Percentiles rank a stretch among this genome's conserved stretches.
Evolutionary conservation across 2,113 vertebrate species (phyloP).

Genomic region (Microcebus tavaratra): DNA sequence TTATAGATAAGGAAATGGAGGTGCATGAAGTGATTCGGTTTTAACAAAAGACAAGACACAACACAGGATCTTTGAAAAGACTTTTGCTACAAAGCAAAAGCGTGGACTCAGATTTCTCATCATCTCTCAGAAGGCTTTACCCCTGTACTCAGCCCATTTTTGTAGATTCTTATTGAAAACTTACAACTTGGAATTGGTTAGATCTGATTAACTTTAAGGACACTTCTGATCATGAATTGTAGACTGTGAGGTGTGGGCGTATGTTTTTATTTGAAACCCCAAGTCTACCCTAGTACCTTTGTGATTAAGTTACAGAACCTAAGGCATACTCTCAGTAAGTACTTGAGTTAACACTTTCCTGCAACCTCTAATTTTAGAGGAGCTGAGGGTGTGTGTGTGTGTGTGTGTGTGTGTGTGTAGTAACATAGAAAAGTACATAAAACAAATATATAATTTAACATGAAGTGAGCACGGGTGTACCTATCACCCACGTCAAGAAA

Average conservation of each 20-base stretch:
- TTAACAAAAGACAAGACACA: conserved; percentile 20
- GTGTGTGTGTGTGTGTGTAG: too few relatives aligned
- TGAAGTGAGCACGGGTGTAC: background rate
- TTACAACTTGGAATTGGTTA: background rate
- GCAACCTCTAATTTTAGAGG: background rate
- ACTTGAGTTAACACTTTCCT: background rate
- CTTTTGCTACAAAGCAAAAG: background rate
- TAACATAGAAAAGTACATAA: background rate
- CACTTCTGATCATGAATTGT: background rate
- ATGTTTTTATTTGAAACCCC: background rate
- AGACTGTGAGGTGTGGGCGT: background rate
- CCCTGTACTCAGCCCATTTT: background rate
- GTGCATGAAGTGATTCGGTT: background rate
- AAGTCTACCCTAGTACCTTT: background rate
- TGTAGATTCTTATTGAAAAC: conserved; percentile 16
- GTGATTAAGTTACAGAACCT: background rate
- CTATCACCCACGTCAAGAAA: background rate
- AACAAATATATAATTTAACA: background rate
- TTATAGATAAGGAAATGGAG: conserved; percentile 13
- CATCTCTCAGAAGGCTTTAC: background rate
- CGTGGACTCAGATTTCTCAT: background rate
- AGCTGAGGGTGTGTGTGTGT: background rate
- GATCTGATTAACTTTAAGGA: background rate
- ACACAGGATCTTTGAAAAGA: background rate
- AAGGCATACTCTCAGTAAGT: background rate